Evolutionary conservation across 2,113 vertebrate species (phyloP).

Genomic region (Eidolon helvum): DNA sequence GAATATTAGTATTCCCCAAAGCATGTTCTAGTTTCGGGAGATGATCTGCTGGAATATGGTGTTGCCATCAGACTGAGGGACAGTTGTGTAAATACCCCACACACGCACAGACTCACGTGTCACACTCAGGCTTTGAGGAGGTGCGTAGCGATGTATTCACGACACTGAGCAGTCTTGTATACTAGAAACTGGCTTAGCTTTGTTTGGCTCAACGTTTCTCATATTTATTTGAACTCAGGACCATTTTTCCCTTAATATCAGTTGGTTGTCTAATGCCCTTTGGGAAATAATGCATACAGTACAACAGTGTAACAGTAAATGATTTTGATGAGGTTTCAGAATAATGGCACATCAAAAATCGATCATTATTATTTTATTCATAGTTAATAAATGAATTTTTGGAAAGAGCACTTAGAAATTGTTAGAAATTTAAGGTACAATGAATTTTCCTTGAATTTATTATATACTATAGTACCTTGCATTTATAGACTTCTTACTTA

Average conservation of each 20-base stretch:
- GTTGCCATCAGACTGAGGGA: background rate
- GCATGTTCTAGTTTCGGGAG: background rate
- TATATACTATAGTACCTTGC: background rate
- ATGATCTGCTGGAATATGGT: background rate
- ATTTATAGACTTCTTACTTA: background rate
- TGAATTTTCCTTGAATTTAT: background rate
- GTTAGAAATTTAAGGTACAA: background rate
- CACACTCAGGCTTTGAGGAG: background rate
- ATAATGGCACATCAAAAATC: background rate
- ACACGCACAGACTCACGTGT: background rate
- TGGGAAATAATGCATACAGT: background rate
- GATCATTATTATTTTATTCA: background rate
- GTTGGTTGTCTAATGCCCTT: background rate
- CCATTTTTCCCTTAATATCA: background rate
- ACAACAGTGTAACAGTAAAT: background rate
- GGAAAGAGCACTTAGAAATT: background rate
- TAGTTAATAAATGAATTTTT: background rate
- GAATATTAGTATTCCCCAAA: background rate
- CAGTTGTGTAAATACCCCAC: background rate
- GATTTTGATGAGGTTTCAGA: background rate
- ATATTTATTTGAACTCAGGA: background rate
- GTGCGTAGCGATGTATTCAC: background rate
- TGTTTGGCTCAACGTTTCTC: background rate
- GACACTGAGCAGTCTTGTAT: background rate
- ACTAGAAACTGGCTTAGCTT: background rate